Base-by-base conservation (phyloP, 2,888 invertebrate species). In the Ditula angustiorana region DNA sequence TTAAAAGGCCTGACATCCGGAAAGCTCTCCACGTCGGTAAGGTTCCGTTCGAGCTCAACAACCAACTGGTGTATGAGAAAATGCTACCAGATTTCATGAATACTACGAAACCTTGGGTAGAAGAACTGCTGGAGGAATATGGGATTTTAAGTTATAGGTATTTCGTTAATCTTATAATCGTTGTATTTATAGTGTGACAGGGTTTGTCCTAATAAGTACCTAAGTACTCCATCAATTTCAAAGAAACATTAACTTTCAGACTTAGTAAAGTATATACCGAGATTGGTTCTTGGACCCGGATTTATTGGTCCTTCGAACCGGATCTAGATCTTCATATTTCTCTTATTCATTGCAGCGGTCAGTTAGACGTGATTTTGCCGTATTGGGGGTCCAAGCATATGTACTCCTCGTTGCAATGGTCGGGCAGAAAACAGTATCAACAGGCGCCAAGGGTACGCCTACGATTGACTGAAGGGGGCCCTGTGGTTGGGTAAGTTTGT, bases 51-150 rank as follows among this genome's bases (percentile, higher is more conserved):
- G 52, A 78, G 50, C 71, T 75, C 7, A 76, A 85, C 76, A 86
- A 91, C 67, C 83, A 83, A 53, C 55, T 74, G 8, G 96, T 96
- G 0, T 95, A 96, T 78, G 71, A 86, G 23, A 92, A 94, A 73
- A 87, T 97, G 71, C 81, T 94, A 64, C 86, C 89, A 5, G 97
- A 97, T 79, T 86, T 96, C 24, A 94, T 96, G 94, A 94, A 95
- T 71, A 95, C 95, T 0, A 94, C 95, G 1, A 95, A 95, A 62
- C 90, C 93, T 0, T 94, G 94, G 83, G 78, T 96, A 21, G 91
- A 93, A 26, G 94, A 94, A 71, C 78, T 96, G 11, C 75, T 95
- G 10, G 91, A 94, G 37, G 83, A 94, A 75, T 96, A 95, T 74
- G 89, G 91, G 74, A 95, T 96, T 16, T 80, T 97, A 72, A 90